Conservation (phyloP, 2,888 invertebrate species). For the Cantharis rufa region DNA sequence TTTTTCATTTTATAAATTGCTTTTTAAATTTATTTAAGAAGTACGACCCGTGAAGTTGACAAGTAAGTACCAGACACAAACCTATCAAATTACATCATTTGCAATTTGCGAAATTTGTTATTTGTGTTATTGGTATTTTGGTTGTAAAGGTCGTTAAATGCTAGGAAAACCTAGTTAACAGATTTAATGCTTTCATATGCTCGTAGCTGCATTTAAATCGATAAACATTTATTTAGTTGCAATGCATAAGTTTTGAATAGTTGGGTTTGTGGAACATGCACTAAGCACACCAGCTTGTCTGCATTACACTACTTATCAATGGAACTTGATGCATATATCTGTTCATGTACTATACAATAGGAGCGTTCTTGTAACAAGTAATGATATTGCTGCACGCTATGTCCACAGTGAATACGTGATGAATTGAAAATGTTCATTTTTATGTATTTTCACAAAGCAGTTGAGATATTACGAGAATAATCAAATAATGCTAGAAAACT, state of each 20-base stretch:
- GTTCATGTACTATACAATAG: slow-evolving; percentile 19
- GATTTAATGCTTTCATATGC: background rate
- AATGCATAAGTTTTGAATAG: slow-evolving; percentile 3
- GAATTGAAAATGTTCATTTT: slow-evolving; percentile 25
- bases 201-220: slow-evolving; percentile 17
- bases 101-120: background rate
- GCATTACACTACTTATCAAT: slow-evolving; percentile 28
- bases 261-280: slow-evolving; percentile 8
- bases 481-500: background rate
- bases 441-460: slow-evolving; percentile 6
- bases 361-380: slow-evolving; percentile 22
- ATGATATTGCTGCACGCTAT: slow-evolving; percentile 29
- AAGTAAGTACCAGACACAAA: background rate
- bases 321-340: slow-evolving; percentile 21
- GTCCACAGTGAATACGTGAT: slow-evolving; percentile 27
- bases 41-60: background rate
- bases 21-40: background rate
- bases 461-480: background rate
- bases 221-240: slow-evolving; percentile 21
- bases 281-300: slow-evolving; percentile 15
- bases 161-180: background rate
- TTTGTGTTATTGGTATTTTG: background rate
- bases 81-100: background rate
- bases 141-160: background rate
- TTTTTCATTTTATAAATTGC: background rate